Evolutionary conservation across 2,113 vertebrate genomes (phyloP).

Genomic region (Platichthys flesus): DNA sequence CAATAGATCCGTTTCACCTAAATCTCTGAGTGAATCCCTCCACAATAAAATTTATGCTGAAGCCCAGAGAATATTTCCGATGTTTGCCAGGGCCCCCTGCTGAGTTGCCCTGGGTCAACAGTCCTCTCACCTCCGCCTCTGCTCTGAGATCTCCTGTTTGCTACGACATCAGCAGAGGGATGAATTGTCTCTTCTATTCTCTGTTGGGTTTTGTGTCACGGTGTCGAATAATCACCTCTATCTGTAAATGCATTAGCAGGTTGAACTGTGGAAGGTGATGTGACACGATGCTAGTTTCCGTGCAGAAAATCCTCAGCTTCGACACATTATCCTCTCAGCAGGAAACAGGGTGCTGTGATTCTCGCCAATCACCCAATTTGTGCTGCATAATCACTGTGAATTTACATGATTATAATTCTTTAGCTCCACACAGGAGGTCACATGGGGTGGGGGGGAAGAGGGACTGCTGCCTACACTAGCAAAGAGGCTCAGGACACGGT

Average conservation of each 20-base stretch:
- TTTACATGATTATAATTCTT: constrained; percentile 36
- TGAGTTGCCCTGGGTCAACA: not conserved
- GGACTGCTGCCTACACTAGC: constrained; percentile 40
- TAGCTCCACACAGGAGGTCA: constrained; percentile 31
- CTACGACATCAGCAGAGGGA: not conserved
- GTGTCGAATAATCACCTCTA: not conserved
- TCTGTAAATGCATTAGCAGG: not conserved
- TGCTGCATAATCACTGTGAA: constrained; percentile 26
- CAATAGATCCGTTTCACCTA: too few species aligned
- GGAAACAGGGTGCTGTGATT: not conserved
- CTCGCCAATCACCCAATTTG: not conserved
- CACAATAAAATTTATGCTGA: too few species aligned
- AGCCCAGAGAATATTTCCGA: too few species aligned
- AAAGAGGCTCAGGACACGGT: constrained; percentile 42
- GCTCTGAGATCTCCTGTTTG: not conserved
- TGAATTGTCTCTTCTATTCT: too few species aligned
- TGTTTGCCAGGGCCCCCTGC: not conserved
- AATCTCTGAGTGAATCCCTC: too few species aligned
- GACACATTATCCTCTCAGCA: constrained; percentile 4
- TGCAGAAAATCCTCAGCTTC: not conserved
- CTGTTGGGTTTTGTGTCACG: not conserved
- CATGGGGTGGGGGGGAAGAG: not conserved
- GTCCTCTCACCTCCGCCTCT: not conserved
- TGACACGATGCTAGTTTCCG: constrained; percentile 6
- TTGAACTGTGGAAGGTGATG: not conserved